These are phyloP conservation scores for Lamellibrachia columna DNA, from an alignment of 2,888 invertebrate species.

Conservation along the genomic window DNA sequence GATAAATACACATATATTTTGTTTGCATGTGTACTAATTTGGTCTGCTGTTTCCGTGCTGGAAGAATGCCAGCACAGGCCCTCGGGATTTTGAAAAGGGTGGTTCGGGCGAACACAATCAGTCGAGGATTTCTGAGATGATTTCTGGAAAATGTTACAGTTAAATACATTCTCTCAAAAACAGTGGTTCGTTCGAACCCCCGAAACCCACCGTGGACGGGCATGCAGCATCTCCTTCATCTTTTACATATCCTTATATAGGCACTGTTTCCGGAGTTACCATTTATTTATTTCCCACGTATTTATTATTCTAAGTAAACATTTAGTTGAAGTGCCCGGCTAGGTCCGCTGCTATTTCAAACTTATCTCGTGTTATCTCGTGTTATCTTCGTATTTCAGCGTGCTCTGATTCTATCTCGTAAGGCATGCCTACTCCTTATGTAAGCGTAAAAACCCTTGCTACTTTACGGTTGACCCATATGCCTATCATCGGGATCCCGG, in stretches of 20 bases:
- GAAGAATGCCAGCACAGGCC: neutral
- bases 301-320: neutral
- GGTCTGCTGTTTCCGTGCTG: neutral
- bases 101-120: too few species aligned
- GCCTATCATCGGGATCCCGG: neutral
- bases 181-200: too few species aligned
- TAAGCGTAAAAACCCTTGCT: neutral
- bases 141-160: too few species aligned
- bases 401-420: neutral
- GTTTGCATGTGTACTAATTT: neutral
- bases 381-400: neutral
- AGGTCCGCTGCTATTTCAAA: neutral
- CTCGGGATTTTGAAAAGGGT: too few species aligned
- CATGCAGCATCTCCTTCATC: too few species aligned
- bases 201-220: too few species aligned
- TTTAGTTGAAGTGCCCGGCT: neutral
- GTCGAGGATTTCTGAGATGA: too few species aligned
- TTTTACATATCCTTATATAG: neutral
- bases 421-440: neutral
- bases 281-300: neutral
- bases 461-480: neutral
- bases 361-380: neutral
- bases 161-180: too few species aligned
- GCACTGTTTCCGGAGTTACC: neutral
- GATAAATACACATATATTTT: neutral